These are phyloP conservation scores for Tupiocoris notatus DNA, from an alignment of 2,888 invertebrate genomes.

Conservation along the genomic window DNA sequence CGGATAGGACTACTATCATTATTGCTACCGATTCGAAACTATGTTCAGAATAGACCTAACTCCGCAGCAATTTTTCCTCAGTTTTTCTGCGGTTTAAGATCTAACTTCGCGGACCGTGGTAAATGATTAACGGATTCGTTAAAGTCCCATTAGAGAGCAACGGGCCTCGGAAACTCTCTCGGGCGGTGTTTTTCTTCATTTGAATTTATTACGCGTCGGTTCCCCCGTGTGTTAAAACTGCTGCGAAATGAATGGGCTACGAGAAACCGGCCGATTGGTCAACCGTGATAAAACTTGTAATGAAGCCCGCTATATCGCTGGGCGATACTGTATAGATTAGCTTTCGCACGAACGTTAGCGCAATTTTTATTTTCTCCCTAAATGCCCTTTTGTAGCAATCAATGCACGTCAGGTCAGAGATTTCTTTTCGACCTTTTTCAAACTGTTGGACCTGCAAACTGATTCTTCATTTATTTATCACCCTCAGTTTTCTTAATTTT, in stretches of 20 bases:
- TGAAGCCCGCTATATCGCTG: conserved; percentile 12
- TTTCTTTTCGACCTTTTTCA: no score
- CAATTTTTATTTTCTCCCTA: not conserved
- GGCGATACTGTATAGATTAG: not conserved
- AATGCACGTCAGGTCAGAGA: no score
- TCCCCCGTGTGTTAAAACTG: conserved; percentile 8
- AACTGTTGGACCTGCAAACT: no score
- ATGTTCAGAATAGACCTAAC: no score
- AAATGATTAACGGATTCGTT: conserved; percentile 11
- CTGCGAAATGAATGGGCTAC: conserved; percentile 19
- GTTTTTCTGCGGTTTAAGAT: no score
- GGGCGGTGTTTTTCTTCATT: not conserved
- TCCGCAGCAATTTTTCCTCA: no score
- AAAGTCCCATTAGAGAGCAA: not conserved
- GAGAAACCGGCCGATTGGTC: conserved; percentile 18
- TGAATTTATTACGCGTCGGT: conserved; percentile 15
- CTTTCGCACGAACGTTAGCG: not conserved
- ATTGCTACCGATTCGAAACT: no score
- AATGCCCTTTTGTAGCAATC: no score
- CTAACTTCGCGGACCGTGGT: not conserved
- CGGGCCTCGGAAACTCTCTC: not conserved
- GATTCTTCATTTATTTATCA: no score
- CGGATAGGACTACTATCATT: no score
- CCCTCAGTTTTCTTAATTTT: no score
- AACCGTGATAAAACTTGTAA: conserved; percentile 27